phyloP scores from a whole-genome alignment of 2,797 vertebrate species.

The Acrossocheilus fasciatus region DNA sequence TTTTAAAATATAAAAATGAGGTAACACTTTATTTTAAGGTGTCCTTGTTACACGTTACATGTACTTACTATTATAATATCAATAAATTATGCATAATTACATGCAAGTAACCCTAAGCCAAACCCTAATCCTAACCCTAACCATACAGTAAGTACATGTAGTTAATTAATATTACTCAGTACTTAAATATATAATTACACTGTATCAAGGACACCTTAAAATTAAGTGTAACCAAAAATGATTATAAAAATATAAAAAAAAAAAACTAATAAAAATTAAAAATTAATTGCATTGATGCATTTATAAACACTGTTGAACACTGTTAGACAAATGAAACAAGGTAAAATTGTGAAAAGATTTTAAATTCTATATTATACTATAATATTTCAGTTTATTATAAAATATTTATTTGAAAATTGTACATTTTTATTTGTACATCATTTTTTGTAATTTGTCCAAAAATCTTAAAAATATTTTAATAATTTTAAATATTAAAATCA shows the following conservation, averaged over 20 bases:
- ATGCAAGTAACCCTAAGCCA: too few species aligned
- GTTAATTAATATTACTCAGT: too few species aligned
- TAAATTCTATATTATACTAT: background rate
- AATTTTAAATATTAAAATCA: background rate
- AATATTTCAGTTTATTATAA: background rate
- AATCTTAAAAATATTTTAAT: background rate
- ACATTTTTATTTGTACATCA: background rate
- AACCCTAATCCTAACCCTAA: too few species aligned
- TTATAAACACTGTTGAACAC: background rate
- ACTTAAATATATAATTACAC: too few species aligned
- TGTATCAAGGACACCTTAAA: background rate
- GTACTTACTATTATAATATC: background rate
- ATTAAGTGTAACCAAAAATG: background rate
- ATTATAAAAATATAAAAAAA: too few species aligned
- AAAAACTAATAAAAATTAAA: too few species aligned
- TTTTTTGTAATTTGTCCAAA: background rate
- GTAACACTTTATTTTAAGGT: too few species aligned
- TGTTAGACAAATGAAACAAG: too few species aligned
- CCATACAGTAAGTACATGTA: too few species aligned
- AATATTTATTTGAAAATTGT: background rate
- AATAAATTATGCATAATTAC: too few species aligned
- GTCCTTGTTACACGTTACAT: too few species aligned
- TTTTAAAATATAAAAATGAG: background rate
- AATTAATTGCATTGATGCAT: background rate
- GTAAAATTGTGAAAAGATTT: background rate